phyloP scores from a whole-genome alignment of 37 sponge, comb jelly and placozoan genomes.

The Spongia lamella region DNA sequence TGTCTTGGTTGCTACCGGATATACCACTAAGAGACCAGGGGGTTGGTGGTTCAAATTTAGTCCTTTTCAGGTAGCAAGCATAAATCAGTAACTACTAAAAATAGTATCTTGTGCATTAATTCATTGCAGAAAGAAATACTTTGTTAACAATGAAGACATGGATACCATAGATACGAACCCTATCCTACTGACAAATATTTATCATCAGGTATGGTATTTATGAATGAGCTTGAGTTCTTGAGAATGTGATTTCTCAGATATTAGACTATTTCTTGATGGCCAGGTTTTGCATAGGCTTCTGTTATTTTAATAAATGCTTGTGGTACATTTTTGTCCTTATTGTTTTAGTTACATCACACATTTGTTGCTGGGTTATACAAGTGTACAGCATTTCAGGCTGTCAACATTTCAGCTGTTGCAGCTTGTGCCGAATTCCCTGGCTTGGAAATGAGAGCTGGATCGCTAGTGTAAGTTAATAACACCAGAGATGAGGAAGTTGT shows the following conservation, averaged over 20 bases:
- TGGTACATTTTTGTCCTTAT: not conserved
- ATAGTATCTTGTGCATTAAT: not conserved
- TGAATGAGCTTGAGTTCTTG: not conserved
- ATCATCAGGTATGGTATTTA: conserved; percentile 34
- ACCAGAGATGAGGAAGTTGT: not conserved
- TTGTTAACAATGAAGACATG: conserved; percentile 36
- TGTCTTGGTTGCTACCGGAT: conserved; percentile 25
- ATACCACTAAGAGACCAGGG: conserved; percentile 16
- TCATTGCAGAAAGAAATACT: conserved; percentile 41
- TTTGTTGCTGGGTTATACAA: conserved; percentile 41
- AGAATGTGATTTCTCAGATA: not conserved
- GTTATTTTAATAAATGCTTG: too few species aligned
- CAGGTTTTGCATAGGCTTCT: too few species aligned
- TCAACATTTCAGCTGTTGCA: conserved; percentile 27
- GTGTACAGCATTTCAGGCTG: conserved; percentile 41
- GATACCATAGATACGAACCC: not conserved
- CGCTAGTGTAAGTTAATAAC: conserved; percentile 29
- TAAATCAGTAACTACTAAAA: too few species aligned
- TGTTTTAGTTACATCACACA: conserved; percentile 19
- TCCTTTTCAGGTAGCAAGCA: conserved; percentile 26
- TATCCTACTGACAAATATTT: conserved; percentile 20
- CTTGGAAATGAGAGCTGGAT: conserved; percentile 9
- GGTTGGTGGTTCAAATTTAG: conserved; percentile 10
- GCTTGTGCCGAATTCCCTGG: conserved; percentile 24
- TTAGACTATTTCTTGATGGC: too few species aligned